Percentiles rank a stretch among this genome's conserved stretches.
phyloP scores from a whole-genome alignment of 2,797 vertebrate species.

The Sebastes umbrosus region DNA sequence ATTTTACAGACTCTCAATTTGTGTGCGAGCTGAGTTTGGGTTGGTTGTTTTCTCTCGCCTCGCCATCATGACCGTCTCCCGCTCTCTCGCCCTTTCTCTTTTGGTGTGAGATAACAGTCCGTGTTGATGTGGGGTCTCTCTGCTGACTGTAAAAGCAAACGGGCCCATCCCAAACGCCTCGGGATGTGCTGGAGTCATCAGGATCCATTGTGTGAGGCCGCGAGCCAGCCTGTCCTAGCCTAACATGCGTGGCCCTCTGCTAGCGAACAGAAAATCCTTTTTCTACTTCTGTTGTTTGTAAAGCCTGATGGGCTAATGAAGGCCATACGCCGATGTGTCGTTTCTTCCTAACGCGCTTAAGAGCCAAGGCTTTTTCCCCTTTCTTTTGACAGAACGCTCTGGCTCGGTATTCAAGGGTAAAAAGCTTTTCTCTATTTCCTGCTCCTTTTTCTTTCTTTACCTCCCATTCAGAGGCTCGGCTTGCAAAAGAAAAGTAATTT shows the following conservation, averaged over 20 bases:
- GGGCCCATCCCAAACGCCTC: conserved; percentile 30
- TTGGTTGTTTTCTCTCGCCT: conserved; percentile 21
- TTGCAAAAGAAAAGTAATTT: conserved; percentile 79
- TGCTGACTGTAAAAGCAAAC: conserved; percentile 52
- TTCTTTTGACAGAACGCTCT: conserved; percentile 66
- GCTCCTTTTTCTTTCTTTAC: conserved; percentile 67
- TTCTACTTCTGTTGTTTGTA: conserved; percentile 58
- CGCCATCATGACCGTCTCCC: conserved; percentile 1
- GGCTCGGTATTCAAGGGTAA: conserved; percentile 74
- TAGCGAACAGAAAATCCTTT: conserved; percentile 45
- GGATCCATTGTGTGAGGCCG: conserved; percentile 58
- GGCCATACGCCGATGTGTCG: conserved; percentile 62
- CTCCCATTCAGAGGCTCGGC: conserved; percentile 68
- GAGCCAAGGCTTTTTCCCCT: conserved; percentile 53
- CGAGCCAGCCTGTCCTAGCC: conserved; percentile 42
- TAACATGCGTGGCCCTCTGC: conserved; percentile 34
- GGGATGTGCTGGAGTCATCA: conserved; percentile 68
- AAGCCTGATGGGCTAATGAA: conserved; percentile 67
- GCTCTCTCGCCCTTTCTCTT: conserved; percentile 20
- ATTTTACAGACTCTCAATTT: conserved; percentile 61
- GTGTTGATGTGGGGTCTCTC: conserved; percentile 30
- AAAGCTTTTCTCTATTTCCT: conserved; percentile 68
- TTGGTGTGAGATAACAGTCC: conserved; percentile 50
- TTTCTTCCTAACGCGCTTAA: conserved; percentile 56
- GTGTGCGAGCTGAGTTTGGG: conserved; percentile 44